Conservation (phyloP, 1,140 invertebrate genomes). For the Drosophila novamexicana region DNA sequence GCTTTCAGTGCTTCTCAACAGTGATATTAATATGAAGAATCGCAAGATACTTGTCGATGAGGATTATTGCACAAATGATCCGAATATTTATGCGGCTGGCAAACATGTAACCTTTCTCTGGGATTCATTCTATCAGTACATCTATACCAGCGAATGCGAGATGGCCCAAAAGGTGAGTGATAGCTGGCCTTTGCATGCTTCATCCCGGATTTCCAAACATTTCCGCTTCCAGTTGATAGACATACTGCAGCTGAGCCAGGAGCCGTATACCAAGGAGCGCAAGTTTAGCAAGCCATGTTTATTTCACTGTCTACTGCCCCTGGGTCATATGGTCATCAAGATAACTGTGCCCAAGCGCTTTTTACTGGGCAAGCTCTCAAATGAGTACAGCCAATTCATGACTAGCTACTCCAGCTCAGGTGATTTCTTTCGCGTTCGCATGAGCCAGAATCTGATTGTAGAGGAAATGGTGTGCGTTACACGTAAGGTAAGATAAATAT, state of each 20-base stretch:
- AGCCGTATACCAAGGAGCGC: neutral
- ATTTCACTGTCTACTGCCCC: constrained; percentile 45
- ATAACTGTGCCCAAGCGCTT: constrained; percentile 48
- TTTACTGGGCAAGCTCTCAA: constrained; percentile 32
- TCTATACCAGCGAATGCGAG: constrained; percentile 30
- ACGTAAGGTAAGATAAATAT: constrained; percentile 19
- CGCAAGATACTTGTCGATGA: constrained; percentile 47
- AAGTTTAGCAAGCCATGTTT: constrained; percentile 30
- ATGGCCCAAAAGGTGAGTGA: constrained; percentile 54
- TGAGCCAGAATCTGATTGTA: constrained; percentile 22
- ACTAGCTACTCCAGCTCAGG: constrained; percentile 35
- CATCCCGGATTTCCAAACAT: too few species aligned
- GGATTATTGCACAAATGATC: constrained; percentile 49
- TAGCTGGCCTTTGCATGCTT: too few species aligned
- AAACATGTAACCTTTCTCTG: constrained; percentile 16
- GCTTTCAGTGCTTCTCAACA: constrained; percentile 14
- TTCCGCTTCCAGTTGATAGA: constrained; percentile 18
- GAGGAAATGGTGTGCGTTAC: constrained; percentile 57
- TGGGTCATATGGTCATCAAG: constrained; percentile 48
- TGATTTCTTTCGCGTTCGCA: constrained; percentile 55
- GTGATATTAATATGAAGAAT: constrained; percentile 16
- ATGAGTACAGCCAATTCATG: constrained; percentile 35
- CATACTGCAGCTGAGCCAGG: constrained; percentile 18
- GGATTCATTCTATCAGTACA: constrained; percentile 53
- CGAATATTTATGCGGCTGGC: constrained; percentile 56